phyloP scores from a whole-genome alignment of 2,888 invertebrate species.

The Scelioninae gen. 1 region DNA sequence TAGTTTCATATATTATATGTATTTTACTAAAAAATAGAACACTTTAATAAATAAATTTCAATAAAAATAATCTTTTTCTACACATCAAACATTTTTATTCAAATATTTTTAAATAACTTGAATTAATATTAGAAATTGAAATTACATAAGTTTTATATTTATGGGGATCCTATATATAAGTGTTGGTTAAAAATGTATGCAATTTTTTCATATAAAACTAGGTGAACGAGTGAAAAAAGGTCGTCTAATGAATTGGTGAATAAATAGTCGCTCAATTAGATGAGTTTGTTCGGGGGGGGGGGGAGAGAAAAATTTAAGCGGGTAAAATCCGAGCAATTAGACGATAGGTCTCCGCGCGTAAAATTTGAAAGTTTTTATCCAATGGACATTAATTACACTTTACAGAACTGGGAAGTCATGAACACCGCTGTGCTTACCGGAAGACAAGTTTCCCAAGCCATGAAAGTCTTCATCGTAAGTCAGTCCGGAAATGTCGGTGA shows the following conservation, averaged over 20 bases:
- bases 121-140: no score
- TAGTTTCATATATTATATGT: no score
- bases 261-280: constrained; percentile 59
- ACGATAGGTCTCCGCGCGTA: constrained; percentile 17
- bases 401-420: constrained; percentile 96
- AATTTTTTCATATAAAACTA: background rate
- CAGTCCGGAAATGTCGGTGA: constrained; percentile 97
- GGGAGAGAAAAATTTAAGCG: constrained; percentile 21
- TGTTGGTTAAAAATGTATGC: background rate
- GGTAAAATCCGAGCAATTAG: constrained; percentile 54
- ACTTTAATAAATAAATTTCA: background rate
- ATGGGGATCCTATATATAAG: no score
- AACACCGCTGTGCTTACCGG: constrained; percentile 98
- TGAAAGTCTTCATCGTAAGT: constrained; percentile 97
- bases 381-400: constrained; percentile 72
- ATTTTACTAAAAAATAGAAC: no score
- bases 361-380: constrained; percentile 60
- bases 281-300: constrained; percentile 31
- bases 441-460: constrained; percentile 95
- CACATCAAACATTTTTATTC: no score
- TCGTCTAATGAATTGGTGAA: constrained; percentile 45
- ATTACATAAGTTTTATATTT: no score
- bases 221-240: constrained; percentile 14
- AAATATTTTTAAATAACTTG: no score
- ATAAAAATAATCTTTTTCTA: no score